Percentiles rank a stretch among this genome's conserved stretches.
Conservation (phyloP, 2,888 invertebrate genomes). For the Hyles lineata region DNA sequence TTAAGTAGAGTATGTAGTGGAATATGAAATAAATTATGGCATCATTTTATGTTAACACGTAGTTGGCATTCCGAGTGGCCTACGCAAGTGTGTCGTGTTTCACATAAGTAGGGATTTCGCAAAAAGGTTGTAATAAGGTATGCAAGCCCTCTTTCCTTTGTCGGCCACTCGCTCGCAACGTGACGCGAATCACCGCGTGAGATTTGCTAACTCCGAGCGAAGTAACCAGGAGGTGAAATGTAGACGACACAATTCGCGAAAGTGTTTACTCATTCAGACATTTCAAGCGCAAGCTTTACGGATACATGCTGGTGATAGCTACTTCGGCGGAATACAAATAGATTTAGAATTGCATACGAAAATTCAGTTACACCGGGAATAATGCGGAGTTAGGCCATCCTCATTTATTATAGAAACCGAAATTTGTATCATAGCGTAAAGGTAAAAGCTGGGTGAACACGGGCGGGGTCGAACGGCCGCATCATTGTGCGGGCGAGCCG, state of each 20-base stretch:
- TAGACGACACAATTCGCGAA: conserved; percentile 65
- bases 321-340: conserved; percentile 53
- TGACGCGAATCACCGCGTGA: conserved; percentile 77
- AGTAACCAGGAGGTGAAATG: conserved; percentile 68
- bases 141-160: conserved; percentile 84
- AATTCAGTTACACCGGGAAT: conserved; percentile 56
- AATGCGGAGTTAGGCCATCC: conserved; percentile 57
- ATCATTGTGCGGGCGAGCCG: conserved; percentile 79
- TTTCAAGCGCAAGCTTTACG: conserved; percentile 52
- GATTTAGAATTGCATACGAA: conserved; percentile 49
- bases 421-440: conserved; percentile 81
- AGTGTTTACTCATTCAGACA: conserved; percentile 70
- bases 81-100: conserved; percentile 75
- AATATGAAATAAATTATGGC: conserved; percentile 31
- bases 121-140: conserved; percentile 84
- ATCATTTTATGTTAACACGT: conserved; percentile 60
- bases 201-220: conserved; percentile 72
- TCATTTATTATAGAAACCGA: conserved; percentile 79
- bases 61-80: conserved; percentile 72
- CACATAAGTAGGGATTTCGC: conserved; percentile 80
- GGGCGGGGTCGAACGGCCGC: conserved; percentile 75
- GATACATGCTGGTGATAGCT: conserved; percentile 47
- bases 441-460: conserved; percentile 72
- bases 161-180: conserved; percentile 81
- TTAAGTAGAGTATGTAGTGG: conserved; percentile 7